A percentile compares a stretch with the other conserved stretches of the same genome.
phyloP scores from a whole-genome alignment of 2,113 vertebrate genomes.

The Columba janthina region DNA sequence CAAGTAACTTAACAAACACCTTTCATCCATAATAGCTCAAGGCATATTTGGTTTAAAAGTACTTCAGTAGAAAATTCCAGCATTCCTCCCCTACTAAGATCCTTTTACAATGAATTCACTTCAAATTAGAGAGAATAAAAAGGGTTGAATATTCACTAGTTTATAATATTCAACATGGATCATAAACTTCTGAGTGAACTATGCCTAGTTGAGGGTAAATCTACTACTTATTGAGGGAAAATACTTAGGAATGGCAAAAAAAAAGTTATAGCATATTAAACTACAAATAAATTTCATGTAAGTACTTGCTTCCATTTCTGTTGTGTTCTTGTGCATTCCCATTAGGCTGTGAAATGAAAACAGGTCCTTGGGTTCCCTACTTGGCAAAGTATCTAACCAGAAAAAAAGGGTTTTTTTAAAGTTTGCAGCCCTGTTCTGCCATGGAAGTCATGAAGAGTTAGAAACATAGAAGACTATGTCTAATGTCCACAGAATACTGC shows the following conservation, averaged over 20 bases:
- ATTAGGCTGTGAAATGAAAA: not conserved
- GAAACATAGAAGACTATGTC: not conserved
- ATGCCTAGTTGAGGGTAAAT: not conserved
- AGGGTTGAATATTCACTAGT: not conserved
- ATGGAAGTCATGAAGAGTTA: not conserved
- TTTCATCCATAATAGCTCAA: constrained; percentile 47
- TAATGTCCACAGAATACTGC: not conserved
- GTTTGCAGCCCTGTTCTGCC: not conserved
- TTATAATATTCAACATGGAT: not conserved
- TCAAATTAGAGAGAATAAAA: not conserved
- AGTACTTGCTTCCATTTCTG: not conserved
- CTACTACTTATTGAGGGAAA: not conserved
- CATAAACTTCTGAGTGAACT: not conserved
- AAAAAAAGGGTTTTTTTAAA: not conserved
- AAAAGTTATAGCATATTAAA: not conserved
- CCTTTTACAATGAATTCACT: not conserved
- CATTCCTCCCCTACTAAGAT: not conserved
- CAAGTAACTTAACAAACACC: constrained; percentile 56
- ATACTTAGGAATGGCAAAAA: not conserved
- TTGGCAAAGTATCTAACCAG: not conserved
- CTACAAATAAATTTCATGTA: not conserved
- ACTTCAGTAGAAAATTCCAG: constrained; percentile 44
- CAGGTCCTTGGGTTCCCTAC: not conserved
- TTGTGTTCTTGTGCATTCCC: not conserved
- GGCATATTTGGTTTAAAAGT: constrained; percentile 36